Evolutionary conservation across 2,113 vertebrate species (phyloP).

Genomic region (Albula glossodonta): DNA sequence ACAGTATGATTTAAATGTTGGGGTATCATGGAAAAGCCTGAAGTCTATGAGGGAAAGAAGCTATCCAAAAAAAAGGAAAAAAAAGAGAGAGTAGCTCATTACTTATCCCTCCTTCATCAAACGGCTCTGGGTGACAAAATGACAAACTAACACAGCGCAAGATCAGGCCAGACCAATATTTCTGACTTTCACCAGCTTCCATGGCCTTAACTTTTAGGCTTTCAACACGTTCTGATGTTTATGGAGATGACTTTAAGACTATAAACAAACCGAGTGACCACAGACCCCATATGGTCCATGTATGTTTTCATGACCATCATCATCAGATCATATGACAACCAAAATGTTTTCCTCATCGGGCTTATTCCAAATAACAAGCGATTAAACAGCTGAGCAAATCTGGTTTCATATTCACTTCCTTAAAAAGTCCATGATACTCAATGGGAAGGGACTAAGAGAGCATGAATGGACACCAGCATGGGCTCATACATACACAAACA

Average conservation of each 20-base stretch:
- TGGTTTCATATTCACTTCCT: neutral
- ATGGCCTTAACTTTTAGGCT: neutral
- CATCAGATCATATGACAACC: neutral
- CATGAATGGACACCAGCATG: neutral
- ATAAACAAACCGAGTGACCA: neutral
- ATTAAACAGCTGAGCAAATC: neutral
- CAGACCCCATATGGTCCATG: slow-evolving; percentile 10
- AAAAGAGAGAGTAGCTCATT: neutral
- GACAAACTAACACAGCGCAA: slow-evolving; percentile 1
- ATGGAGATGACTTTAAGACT: slow-evolving; percentile 29
- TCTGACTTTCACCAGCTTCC: neutral
- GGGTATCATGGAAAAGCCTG: neutral
- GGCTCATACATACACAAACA: neutral
- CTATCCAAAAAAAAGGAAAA: neutral
- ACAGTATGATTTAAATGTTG: neutral
- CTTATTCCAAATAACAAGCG: neutral
- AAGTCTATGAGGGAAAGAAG: neutral
- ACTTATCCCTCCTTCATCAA: slow-evolving; percentile 4
- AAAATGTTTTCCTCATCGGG: neutral
- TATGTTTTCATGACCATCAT: slow-evolving; percentile 16
- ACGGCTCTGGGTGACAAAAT: slow-evolving; percentile 2
- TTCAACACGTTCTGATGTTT: slow-evolving; percentile 22
- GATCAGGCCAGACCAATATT: neutral
- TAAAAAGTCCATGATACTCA: neutral
- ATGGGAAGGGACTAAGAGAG: neutral